A percentile compares a stretch with the other conserved stretches of the same genome.
These are phyloP conservation scores for Zaprionus bogoriensis DNA, from an alignment of 2,888 invertebrate species.

Conservation along the genomic window DNA sequence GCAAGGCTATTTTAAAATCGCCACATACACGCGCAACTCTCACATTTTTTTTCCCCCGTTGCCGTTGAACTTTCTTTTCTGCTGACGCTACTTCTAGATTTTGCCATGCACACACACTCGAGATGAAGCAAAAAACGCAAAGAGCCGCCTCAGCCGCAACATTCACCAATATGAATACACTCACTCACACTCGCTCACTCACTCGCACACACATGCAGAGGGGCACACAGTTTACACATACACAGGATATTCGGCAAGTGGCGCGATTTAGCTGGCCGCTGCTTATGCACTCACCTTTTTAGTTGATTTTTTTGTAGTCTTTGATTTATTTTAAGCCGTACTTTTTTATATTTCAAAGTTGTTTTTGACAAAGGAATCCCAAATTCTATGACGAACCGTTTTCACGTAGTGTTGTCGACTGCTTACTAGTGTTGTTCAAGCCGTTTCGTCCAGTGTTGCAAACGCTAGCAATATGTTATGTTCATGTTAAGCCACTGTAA, in stretches of 20 bases:
- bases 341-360: conserved; percentile 21
- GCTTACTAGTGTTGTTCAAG: conserved; percentile 33
- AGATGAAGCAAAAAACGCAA: conserved; percentile 43
- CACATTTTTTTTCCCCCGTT: conserved; percentile 34
- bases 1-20: conserved; percentile 69
- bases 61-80: conserved; percentile 73
- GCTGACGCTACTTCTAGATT: conserved; percentile 76
- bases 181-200: conserved; percentile 22
- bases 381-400: conserved; percentile 57
- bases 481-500: conserved; percentile 15
- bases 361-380: conserved; percentile 52
- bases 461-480: conserved; percentile 3
- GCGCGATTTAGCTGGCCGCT: conserved; percentile 8
- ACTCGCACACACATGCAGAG: too few relatives aligned
- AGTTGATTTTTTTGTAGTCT: conserved; percentile 6
- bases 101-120: conserved; percentile 63
- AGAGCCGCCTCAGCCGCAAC: conserved; percentile 51
- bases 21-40: conserved; percentile 60
- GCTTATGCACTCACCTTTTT: conserved; percentile 50
- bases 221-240: conserved; percentile 20
- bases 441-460: conserved; percentile 13
- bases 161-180: conserved; percentile 47
- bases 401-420: conserved; percentile 58
- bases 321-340: conserved; percentile 34
- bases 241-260: conserved; percentile 6